Evolutionary conservation across 2,888 invertebrate species (phyloP).

Genomic region (Acleris sparsana): DNA sequence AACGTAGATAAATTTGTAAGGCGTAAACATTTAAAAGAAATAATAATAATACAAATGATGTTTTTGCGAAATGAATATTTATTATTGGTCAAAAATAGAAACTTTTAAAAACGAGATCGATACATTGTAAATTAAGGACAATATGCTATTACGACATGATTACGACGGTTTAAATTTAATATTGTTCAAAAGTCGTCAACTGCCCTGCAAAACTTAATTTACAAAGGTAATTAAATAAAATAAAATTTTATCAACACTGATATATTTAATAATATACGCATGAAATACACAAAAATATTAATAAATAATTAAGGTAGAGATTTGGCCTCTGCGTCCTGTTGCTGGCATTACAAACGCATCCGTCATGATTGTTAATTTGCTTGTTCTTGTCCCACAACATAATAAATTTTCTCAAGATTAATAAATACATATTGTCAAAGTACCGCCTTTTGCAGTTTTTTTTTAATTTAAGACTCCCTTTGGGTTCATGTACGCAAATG

Average conservation of each 20-base stretch:
- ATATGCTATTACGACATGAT: no score
- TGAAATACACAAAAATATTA: conserved; percentile 38
- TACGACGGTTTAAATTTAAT: no score
- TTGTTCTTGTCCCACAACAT: conserved; percentile 43
- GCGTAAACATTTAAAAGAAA: no score
- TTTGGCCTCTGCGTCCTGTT: conserved; percentile 30
- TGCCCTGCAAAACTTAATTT: no score
- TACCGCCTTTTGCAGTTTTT: conserved; percentile 34
- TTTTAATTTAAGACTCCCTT: conserved; percentile 18
- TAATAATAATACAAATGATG: no score
- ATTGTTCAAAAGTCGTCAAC: no score
- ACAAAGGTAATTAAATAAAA: no score
- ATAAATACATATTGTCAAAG: conserved; percentile 54
- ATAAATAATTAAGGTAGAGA: conserved; percentile 18
- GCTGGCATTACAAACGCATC: conserved; percentile 43
- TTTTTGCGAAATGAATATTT: no score
- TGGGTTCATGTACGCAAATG: conserved; percentile 25
- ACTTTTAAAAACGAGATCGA: no score
- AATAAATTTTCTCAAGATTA: conserved; percentile 50
- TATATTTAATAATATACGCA: conserved; percentile 25
- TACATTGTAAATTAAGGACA: no score
- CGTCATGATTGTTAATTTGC: conserved; percentile 23
- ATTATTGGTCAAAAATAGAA: no score
- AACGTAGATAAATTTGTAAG: no score
- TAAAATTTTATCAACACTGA: background rate